A percentile compares a stretch with the other conserved stretches of the same genome.
Evolutionary conservation across 2,888 invertebrate genomes (phyloP).

Genomic region (Tipula helvola): DNA sequence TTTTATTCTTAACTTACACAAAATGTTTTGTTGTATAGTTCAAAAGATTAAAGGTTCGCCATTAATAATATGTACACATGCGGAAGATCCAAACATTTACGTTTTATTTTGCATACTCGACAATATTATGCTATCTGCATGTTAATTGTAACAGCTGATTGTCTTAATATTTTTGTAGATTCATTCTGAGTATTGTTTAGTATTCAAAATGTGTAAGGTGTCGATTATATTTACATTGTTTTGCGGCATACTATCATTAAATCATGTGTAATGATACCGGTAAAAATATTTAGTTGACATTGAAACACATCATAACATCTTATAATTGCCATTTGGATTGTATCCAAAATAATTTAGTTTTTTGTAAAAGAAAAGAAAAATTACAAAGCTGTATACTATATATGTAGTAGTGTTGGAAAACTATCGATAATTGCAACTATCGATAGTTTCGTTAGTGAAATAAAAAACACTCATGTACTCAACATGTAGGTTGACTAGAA

Average conservation of each 20-base stretch:
- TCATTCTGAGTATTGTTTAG: background rate
- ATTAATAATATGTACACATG: background rate
- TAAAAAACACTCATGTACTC: too few species aligned
- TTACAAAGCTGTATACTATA: background rate
- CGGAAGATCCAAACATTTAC: background rate
- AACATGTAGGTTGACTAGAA: too few species aligned
- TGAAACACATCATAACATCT: background rate
- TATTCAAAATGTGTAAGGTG: background rate
- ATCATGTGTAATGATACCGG: background rate
- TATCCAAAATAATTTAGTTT: background rate
- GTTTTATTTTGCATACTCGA: background rate
- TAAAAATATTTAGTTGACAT: background rate
- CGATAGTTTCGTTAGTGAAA: too few species aligned
- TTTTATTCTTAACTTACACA: background rate
- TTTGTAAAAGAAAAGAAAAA: background rate
- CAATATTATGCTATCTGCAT: background rate
- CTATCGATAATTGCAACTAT: too few species aligned
- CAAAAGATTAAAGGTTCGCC: background rate
- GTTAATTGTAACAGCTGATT: background rate
- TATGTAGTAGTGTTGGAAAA: too few species aligned
- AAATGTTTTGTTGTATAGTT: background rate
- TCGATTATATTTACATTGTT: background rate
- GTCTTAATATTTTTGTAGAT: background rate
- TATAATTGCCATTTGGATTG: background rate
- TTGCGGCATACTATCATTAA: background rate